A percentile compares a stretch with the other conserved stretches of the same genome.
phyloP scores from a whole-genome alignment of 2,888 invertebrate species.

The Pemphredon lugubris region DNA sequence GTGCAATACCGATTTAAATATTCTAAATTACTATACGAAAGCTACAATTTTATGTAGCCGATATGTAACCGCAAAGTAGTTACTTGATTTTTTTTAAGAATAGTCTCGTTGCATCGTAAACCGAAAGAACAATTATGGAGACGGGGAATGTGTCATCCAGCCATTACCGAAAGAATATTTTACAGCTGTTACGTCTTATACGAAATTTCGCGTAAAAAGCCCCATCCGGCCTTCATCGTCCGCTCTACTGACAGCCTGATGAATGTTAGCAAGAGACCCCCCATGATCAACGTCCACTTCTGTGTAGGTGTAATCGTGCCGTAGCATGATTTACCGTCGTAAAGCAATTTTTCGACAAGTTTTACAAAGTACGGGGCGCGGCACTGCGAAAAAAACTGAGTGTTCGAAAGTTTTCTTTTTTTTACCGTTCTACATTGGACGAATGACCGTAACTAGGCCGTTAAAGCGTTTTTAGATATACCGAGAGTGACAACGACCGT shows the following conservation, averaged over 20 bases:
- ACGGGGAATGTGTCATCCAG: too few species aligned
- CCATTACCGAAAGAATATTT: too few species aligned
- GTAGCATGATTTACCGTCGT: constrained; percentile 38
- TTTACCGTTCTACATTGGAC: too few species aligned
- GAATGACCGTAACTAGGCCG: constrained; percentile 19
- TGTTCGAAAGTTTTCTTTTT: too few species aligned
- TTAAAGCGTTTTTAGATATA: constrained; percentile 23
- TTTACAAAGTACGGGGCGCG: background rate
- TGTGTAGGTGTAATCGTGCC: constrained; percentile 22
- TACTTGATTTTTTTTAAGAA: too few species aligned
- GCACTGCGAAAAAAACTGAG: background rate
- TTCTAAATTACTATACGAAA: too few species aligned
- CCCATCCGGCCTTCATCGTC: constrained; percentile 62
- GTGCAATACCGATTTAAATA: background rate
- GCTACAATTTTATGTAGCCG: too few species aligned
- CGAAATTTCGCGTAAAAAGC: constrained; percentile 42
- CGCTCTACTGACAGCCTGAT: constrained; percentile 63
- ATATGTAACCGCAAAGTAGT: too few species aligned
- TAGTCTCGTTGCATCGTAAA: too few species aligned
- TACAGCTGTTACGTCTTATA: constrained; percentile 48
- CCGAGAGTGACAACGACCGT: constrained; percentile 18
- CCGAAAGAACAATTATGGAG: background rate
- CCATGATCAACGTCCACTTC: constrained; percentile 44
- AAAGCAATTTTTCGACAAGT: constrained; percentile 7
- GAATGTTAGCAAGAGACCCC: constrained; percentile 58